Evolutionary conservation across 2,113 vertebrate genomes (phyloP).

Genomic region (Miniopterus natalensis): DNA sequence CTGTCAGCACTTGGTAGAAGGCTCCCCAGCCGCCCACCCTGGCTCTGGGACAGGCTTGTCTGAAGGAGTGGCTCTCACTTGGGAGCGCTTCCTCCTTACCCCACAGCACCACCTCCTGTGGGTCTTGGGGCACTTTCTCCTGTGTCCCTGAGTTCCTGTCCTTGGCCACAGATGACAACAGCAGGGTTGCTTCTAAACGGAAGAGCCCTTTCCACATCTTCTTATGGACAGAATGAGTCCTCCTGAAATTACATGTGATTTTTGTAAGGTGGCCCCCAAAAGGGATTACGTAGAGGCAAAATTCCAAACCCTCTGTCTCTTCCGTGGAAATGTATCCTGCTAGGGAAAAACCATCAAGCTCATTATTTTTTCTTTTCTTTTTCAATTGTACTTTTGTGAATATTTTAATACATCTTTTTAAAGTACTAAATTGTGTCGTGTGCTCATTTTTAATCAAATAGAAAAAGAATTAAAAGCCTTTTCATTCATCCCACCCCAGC

Average conservation of each 20-base stretch:
- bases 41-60: not conserved
- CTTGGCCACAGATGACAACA: not conserved
- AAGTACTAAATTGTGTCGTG: slow-evolving; percentile 69
- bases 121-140: not conserved
- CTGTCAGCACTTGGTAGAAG: not conserved
- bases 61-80: not conserved
- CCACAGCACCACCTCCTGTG: not conserved
- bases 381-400: slow-evolving; percentile 86
- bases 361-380: slow-evolving; percentile 23
- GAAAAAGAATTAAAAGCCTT: not conserved
- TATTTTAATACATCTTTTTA: slow-evolving; percentile 88
- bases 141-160: rapidly evolving
- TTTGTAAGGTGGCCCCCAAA: not conserved
- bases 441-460: slow-evolving; percentile 42
- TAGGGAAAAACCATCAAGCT: not conserved
- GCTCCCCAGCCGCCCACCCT: rapidly evolving
- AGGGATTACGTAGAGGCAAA: not conserved
- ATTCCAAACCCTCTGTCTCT: not conserved
- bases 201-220: not conserved
- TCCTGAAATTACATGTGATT: not conserved
- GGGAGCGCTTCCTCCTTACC: no score
- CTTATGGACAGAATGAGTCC: not conserved
- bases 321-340: not conserved
- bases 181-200: no score
- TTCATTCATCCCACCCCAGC: not conserved